These are phyloP conservation scores for Pomatorhinus ruficollis DNA, from an alignment of 2,113 vertebrate genomes.

Conservation along the genomic window DNA sequence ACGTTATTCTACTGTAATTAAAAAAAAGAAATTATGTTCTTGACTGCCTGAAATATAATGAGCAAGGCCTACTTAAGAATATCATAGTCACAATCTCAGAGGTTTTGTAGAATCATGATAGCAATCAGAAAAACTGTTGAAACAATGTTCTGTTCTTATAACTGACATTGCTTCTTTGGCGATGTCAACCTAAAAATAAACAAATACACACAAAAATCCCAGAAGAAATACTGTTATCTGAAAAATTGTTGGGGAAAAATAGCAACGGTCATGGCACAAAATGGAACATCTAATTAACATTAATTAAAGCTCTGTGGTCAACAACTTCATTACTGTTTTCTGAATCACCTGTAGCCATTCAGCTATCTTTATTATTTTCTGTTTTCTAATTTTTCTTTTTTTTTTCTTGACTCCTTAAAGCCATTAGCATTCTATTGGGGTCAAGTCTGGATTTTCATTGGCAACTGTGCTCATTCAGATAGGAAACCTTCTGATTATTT, in stretches of 20 bases:
- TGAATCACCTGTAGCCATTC: background rate
- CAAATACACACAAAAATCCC: rapidly evolving
- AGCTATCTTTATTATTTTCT: background rate
- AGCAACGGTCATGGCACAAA: background rate
- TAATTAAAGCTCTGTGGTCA: background rate
- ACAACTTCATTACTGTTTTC: background rate
- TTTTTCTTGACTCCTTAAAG: background rate
- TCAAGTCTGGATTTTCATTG: background rate
- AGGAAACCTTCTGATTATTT: background rate
- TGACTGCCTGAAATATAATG: background rate
- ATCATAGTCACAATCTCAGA: background rate
- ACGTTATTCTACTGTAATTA: background rate
- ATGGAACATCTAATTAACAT: background rate
- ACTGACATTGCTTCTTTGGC: background rate
- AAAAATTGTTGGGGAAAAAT: background rate
- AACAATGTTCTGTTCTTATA: background rate
- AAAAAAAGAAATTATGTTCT: background rate
- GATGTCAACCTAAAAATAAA: background rate
- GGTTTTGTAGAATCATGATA: background rate
- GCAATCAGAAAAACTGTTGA: background rate
- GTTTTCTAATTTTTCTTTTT: background rate
- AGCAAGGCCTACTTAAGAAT: background rate
- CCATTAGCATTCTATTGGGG: background rate
- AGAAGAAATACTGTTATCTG: background rate
- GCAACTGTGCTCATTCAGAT: background rate